Conservation (phyloP, 1,140 invertebrate genomes). For the Drosophila pandora region DNA sequence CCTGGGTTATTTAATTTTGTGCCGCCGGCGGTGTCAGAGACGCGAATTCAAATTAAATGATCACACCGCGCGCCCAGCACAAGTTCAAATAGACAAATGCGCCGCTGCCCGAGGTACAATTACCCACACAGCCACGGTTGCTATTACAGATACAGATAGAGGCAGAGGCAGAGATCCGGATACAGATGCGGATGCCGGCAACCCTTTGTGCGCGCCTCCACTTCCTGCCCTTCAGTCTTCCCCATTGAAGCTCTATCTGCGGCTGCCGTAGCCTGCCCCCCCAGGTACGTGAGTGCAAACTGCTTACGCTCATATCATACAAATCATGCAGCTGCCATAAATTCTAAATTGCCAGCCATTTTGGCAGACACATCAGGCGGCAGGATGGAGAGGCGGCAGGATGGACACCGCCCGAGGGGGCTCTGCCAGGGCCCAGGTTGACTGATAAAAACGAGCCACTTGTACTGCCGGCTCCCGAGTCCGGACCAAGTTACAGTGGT, state of each 20-base stretch:
- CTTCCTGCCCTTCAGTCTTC: constrained; percentile 16
- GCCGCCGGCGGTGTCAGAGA: constrained; percentile 53
- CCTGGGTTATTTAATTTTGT: constrained; percentile 41
- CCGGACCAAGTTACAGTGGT: constrained; percentile 30
- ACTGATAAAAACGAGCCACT: constrained; percentile 71
- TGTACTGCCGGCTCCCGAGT: constrained; percentile 16
- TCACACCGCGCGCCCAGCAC: constrained; percentile 57
- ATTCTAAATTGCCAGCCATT: constrained; percentile 81
- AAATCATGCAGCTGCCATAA: constrained; percentile 82
- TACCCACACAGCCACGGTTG: constrained; percentile 11
- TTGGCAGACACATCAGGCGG: constrained; percentile 49
- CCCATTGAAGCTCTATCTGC: background rate
- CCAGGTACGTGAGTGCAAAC: constrained; percentile 74
- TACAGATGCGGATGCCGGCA: constrained; percentile 46
- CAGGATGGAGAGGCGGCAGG: background rate
- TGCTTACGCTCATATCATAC: constrained; percentile 80
- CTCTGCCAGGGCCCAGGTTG: constrained; percentile 46
- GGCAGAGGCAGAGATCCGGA: constrained; percentile 12
- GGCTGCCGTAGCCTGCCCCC: constrained; percentile 27
- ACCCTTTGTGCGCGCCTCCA: constrained; percentile 42
- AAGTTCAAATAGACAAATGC: constrained; percentile 71
- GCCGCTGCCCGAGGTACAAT: constrained; percentile 26
- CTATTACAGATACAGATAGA: constrained; percentile 12
- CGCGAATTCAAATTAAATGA: constrained; percentile 80
- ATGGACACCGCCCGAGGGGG: constrained; percentile 47